These are phyloP conservation scores for Regulus satrapa DNA, from an alignment of 2,113 vertebrate species.

Conservation along the genomic window DNA sequence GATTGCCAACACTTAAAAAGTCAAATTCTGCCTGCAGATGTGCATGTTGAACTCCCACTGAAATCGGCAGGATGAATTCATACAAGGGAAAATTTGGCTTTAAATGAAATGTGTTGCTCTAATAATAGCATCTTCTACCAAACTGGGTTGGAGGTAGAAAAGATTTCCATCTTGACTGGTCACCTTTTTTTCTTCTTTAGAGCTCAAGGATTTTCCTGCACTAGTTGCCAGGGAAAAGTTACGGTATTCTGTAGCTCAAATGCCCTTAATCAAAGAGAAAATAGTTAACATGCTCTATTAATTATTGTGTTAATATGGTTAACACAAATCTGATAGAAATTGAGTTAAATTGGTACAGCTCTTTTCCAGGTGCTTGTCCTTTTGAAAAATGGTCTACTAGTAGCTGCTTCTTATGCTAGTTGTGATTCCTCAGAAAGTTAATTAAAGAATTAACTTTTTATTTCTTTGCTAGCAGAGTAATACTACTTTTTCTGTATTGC, in stretches of 20 bases:
- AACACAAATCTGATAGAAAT: background rate
- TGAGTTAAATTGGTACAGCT: background rate
- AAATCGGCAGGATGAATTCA: conserved; percentile 18
- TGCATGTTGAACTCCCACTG: background rate
- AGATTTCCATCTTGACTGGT: background rate
- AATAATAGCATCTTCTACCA: background rate
- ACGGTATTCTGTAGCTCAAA: background rate
- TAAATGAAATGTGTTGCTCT: conserved; percentile 10
- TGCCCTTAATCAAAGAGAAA: background rate
- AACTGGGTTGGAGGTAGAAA: background rate
- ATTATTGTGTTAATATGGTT: background rate
- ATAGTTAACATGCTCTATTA: background rate
- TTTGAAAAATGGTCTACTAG: background rate
- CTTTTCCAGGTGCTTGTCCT: background rate
- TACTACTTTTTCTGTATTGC: background rate
- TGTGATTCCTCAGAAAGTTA: background rate
- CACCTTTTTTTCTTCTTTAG: background rate
- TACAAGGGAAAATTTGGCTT: background rate
- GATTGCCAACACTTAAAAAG: conserved; percentile 42
- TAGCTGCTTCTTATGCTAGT: background rate
- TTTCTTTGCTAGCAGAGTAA: background rate
- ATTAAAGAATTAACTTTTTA: background rate
- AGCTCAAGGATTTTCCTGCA: background rate
- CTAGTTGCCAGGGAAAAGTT: background rate
- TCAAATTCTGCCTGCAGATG: conserved; percentile 19